A percentile compares a stretch with the other conserved stretches of the same genome.
phyloP scores from a whole-genome alignment of 2,797 vertebrate species.

The Anniella stebbinsi region DNA sequence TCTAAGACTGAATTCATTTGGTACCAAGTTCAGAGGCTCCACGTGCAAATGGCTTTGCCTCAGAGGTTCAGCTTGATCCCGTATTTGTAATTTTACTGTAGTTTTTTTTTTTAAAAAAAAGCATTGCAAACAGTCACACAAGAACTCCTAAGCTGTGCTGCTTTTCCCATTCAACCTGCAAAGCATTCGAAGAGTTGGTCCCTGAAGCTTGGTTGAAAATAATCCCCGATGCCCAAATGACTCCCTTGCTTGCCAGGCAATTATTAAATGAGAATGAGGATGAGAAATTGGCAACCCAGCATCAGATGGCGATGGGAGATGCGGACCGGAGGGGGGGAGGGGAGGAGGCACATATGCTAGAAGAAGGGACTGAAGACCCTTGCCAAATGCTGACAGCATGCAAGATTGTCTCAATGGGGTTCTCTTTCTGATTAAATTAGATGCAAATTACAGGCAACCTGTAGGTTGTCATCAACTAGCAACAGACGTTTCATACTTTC shows the following conservation, averaged over 20 bases:
- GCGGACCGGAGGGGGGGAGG: background rate
- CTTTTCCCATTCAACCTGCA: background rate
- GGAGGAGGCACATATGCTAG: background rate
- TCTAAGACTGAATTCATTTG: background rate
- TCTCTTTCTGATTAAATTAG: slow-evolving; percentile 4
- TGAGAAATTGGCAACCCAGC: background rate
- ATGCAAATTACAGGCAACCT: slow-evolving; percentile 12
- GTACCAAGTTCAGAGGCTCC: background rate
- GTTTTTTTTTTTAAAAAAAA: background rate
- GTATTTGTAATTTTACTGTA: background rate
- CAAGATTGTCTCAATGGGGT: background rate
- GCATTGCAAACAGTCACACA: background rate
- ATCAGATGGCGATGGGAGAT: background rate
- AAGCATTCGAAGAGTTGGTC: background rate
- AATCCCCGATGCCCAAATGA: background rate
- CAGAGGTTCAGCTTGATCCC: background rate
- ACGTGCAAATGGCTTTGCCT: background rate
- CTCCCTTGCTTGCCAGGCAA: background rate
- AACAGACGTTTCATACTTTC: background rate
- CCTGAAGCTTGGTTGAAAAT: background rate
- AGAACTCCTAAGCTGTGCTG: background rate
- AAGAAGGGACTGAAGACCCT: background rate
- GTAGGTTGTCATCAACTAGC: background rate
- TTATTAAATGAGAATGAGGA: background rate
- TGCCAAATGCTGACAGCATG: background rate